Percentiles rank a stretch among this genome's conserved stretches.
Conservation (phyloP, 2,797 vertebrate genomes). For the Halcyon chelicuti region DNA sequence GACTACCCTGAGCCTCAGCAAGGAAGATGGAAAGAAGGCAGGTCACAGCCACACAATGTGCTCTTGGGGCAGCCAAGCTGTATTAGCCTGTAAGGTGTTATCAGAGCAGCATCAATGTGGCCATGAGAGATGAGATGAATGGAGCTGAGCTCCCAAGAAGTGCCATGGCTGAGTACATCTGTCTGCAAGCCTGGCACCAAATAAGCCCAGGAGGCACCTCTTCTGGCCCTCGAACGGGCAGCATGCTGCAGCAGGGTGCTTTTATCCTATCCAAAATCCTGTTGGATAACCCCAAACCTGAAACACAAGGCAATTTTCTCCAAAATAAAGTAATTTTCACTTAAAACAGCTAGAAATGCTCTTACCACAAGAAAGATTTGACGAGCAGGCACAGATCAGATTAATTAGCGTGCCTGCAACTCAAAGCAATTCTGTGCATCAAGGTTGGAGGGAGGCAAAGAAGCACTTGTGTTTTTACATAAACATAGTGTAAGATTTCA, state of each 20-base stretch:
- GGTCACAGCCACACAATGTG: accelerated
- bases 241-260: not conserved
- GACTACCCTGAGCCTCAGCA: not conserved
- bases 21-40: not conserved
- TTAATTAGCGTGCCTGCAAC: conserved; percentile 43
- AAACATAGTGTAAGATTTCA: conserved; percentile 40
- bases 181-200: accelerated
- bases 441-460: conserved; percentile 25
- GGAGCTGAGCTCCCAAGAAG: not conserved
- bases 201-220: accelerated
- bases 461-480: conserved; percentile 18
- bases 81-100: not conserved
- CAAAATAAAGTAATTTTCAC: conserved; percentile 5
- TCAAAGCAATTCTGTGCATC: not conserved
- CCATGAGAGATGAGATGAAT: not conserved
- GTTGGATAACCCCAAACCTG: not conserved
- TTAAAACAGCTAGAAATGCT: not conserved
- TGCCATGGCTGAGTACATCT: accelerated
- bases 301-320: not conserved
- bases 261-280: not conserved
- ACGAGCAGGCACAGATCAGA: conserved; percentile 23
- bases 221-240: not conserved
- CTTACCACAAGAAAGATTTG: conserved; percentile 53
- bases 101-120: accelerated
- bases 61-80: not conserved